Evolutionary conservation across 2,113 vertebrate genomes (phyloP).

Genomic region (Protomyctophum bolini): DNA sequence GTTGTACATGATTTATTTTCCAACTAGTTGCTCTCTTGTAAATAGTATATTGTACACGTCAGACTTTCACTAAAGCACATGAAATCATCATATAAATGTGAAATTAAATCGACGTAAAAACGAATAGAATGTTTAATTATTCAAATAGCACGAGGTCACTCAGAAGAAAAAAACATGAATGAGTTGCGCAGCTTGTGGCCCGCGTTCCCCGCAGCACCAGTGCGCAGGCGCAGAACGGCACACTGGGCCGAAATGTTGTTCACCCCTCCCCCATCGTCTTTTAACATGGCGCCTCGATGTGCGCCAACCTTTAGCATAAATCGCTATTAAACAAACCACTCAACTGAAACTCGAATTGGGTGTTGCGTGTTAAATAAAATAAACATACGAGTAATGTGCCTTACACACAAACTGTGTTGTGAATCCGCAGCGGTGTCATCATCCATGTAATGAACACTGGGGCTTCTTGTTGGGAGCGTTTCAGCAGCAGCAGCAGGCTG

Average conservation of each 20-base stretch:
- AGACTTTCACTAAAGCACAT: no score
- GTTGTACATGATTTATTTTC: background rate
- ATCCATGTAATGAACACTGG: slow-evolving; percentile 32
- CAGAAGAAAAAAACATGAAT: slow-evolving; percentile 66
- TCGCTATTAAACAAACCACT: slow-evolving; percentile 17
- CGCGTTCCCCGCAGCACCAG: slow-evolving; percentile 74
- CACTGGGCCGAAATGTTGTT: slow-evolving; percentile 62
- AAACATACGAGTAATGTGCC: background rate
- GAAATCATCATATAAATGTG: background rate
- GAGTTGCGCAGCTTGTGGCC: slow-evolving; percentile 80
- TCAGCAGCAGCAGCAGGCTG: slow-evolving; percentile 19
- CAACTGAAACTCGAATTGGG: background rate
- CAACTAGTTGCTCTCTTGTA: slow-evolving; percentile 35
- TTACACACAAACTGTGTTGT: background rate
- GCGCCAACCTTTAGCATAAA: slow-evolving; percentile 73
- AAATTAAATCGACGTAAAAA: background rate
- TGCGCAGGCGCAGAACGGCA: slow-evolving; percentile 79
- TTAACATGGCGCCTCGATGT: slow-evolving; percentile 91
- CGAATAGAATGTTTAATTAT: background rate
- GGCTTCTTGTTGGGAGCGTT: slow-evolving; percentile 27
- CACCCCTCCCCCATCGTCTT: slow-evolving; percentile 81
- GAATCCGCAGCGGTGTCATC: slow-evolving; percentile 6
- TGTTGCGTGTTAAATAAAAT: background rate
- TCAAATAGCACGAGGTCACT: slow-evolving; percentile 60
- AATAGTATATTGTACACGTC: background rate